Evolutionary conservation across 1,140 invertebrate species (phyloP).

Genomic region (Bactericera cockerelli): DNA sequence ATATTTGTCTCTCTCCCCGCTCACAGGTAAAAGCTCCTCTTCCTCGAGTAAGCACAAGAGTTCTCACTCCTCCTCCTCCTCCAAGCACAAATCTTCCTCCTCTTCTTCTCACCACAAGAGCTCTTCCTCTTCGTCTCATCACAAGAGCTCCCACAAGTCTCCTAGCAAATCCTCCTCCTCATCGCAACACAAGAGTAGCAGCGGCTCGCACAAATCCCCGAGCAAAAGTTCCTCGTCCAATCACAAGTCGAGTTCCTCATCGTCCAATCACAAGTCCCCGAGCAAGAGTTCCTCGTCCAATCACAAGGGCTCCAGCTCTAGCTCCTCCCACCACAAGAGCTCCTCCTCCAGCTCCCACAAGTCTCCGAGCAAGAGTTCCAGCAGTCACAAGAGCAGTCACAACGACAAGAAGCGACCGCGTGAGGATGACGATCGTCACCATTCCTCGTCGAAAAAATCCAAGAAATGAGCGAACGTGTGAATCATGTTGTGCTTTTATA

Average conservation of each 20-base stretch:
- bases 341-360: not conserved
- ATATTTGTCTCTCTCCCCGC: conserved; percentile 10
- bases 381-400: conserved; percentile 25
- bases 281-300: conserved; percentile 21
- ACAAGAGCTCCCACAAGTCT: no score
- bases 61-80: conserved; percentile 15
- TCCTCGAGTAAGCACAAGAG: conserved; percentile 25
- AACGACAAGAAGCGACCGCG: conserved; percentile 46
- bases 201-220: conserved; percentile 28
- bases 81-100: conserved; percentile 3
- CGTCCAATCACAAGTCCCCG: conserved; percentile 21
- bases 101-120: conserved; percentile 22
- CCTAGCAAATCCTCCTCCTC: conserved; percentile 29
- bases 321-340: conserved; percentile 12
- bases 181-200: no score
- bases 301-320: conserved; percentile 1
- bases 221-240: conserved; percentile 28
- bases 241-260: conserved; percentile 17
- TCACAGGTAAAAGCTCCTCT: conserved; percentile 12
- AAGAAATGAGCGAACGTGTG: no score
- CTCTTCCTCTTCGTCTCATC: conserved; percentile 21
- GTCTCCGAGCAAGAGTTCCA: not conserved
- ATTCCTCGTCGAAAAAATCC: conserved; percentile 47
- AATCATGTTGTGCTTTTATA: no score
- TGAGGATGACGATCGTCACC: conserved; percentile 47